Evolutionary conservation across 2,797 vertebrate species (phyloP), one percentile per base, ranked within the genome.

Genomic region (Scarus forsteni): DNA sequence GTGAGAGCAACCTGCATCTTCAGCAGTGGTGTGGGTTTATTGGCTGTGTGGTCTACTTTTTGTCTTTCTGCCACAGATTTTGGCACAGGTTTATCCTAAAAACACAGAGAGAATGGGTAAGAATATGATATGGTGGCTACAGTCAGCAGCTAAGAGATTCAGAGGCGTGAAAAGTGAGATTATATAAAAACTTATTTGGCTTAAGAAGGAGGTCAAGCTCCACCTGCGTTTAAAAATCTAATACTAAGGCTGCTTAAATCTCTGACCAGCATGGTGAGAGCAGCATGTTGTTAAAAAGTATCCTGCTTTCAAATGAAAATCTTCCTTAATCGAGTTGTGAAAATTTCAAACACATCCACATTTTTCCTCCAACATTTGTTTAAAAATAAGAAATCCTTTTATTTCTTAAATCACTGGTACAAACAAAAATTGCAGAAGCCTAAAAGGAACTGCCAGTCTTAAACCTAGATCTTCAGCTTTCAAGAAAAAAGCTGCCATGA

Each of bases 21-120:
- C 67, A 81, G 84, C 67, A 71, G 38, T 60, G 34, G 67, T 80
- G 91, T 84, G 81, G 85, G 75, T 69, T 86, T 88, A 79, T 79
- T 86, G 86, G 85, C 86, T 77, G 75, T 85, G 64, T 60, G 65
- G 72, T 55, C 73, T 71, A 70, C 80, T 85, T 80, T 71, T 72
- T 80, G 79, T 76, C 55, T 1, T 53, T 70, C 49, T 51, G 83
- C 80, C 84, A 78, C 43, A 68, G 73, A 70, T 79, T 80, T 70
- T 60, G 35, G 61, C 66, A 66, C 76, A 85, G 70, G 83, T 84
- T 85, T 79, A 68, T 78, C 57, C 5, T 11, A 11, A 7, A 62
- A 18, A 66, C 0, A 10, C 61, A 59, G 60, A 88, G 73, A 71
- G 62, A 49, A 72, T 45, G 63, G 69, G 60, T 13, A 40, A 75